These are phyloP conservation scores for Pocillopora meandrina DNA, from an alignment of 92 coral and sea anemone species.

Conservation along the genomic window DNA sequence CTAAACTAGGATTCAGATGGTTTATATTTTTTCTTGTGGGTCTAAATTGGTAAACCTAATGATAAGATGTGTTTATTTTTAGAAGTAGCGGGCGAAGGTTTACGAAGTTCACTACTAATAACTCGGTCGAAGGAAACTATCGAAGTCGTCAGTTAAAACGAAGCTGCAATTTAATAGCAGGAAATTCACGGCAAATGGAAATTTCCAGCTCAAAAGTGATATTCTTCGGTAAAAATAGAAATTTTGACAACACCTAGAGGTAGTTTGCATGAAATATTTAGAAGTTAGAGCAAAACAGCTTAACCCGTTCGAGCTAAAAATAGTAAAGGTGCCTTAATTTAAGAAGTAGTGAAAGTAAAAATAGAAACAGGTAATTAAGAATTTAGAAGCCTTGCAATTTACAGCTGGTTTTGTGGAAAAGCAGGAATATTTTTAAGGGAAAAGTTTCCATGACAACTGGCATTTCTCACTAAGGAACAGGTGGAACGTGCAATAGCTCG, in stretches of 20 bases:
- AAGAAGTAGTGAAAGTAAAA: slow-evolving; percentile 30
- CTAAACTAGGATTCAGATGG: neutral
- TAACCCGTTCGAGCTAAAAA: slow-evolving; percentile 18
- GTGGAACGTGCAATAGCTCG: slow-evolving; percentile 13
- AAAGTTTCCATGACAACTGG: slow-evolving; percentile 27
- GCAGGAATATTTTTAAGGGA: slow-evolving; percentile 33
- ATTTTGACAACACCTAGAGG: neutral
- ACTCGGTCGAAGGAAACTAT: neutral
- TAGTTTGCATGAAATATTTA: slow-evolving; percentile 5
- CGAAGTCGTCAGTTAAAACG: neutral
- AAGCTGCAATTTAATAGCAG: neutral
- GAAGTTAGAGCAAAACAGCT: neutral
- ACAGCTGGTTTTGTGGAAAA: slow-evolving; percentile 49
- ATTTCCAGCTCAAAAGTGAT: neutral
- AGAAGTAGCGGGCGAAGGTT: neutral
- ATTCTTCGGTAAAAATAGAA: neutral
- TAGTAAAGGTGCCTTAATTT: slow-evolving; percentile 21
- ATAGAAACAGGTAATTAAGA: slow-evolving; percentile 37
- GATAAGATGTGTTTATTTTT: neutral
- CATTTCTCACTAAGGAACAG: slow-evolving; percentile 13
- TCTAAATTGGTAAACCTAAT: neutral
- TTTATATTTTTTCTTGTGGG: neutral
- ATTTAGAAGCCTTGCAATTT: slow-evolving; percentile 21
- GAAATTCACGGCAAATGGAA: neutral
- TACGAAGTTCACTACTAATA: neutral